A percentile compares a stretch with the other conserved stretches of the same genome.
phyloP scores from a whole-genome alignment of 2,113 vertebrate species.

The Eptesicus fuscus region DNA sequence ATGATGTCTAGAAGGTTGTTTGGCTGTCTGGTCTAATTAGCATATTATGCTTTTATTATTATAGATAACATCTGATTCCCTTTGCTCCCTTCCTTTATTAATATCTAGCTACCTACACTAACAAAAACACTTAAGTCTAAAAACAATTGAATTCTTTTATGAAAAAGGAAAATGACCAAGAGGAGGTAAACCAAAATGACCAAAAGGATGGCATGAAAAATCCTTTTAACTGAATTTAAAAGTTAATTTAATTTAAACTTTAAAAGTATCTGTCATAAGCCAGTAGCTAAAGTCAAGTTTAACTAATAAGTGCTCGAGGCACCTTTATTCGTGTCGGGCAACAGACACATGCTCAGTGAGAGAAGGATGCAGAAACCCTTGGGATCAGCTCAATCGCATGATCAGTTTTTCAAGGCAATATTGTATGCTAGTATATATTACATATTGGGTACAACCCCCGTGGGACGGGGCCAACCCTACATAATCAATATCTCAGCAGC shows the following conservation, averaged over 20 bases:
- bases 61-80: not conserved
- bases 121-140: not conserved
- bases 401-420: not conserved
- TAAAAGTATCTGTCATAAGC: not conserved
- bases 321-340: not conserved
- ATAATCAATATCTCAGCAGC: not conserved
- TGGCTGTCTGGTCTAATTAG: too few species aligned
- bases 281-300: not conserved
- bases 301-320: not conserved
- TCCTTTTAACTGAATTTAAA: not conserved
- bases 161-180: not conserved
- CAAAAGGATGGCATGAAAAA: not conserved
- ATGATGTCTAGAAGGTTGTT: too few species aligned
- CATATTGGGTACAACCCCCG: not conserved
- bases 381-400: not conserved
- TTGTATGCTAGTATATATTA: not conserved
- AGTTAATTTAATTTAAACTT: not conserved
- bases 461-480: not conserved
- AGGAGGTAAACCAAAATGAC: not conserved
- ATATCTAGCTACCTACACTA: not conserved
- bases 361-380: not conserved
- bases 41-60: too few species aligned
- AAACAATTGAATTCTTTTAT: not conserved
- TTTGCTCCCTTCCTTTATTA: not conserved
- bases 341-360: not conserved